Evolutionary conservation across 2,113 vertebrate species (phyloP), one percentile per base, ranked within the genome.

Genomic region (Hippoglossus stenolepis): DNA sequence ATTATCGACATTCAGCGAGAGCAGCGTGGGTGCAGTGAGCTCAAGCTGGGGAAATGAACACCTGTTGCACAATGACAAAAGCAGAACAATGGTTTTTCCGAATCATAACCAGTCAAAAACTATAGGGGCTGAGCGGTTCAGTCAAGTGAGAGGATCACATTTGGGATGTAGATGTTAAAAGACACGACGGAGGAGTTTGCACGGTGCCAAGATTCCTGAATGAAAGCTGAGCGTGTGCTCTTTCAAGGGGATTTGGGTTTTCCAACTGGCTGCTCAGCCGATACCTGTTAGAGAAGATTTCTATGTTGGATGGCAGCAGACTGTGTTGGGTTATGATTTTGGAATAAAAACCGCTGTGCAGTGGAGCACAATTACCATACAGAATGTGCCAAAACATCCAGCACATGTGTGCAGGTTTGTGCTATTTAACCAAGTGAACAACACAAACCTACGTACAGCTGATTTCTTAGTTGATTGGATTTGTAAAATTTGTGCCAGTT

Each of bases 1-100:
- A 23, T 70, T 38, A 47, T 61, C 71, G 69, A 76, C 49, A 51
- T 53, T 61, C 15, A 49, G 45, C 45, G 13, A 18, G 15, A 49
- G 45, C 45, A 45, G 43, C 43, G 14, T 65, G 17, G 26, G 14
- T 43, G 24, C 79, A 62, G 20, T 54, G 10, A 21, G n/a, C n/a
- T 67, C 51, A 69, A 40, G 63, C 38, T 63, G 71, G 28, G 53
- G 35, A 75, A 80, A 82, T 59, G 10, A 85, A 61, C 75, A 81
- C 66, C 65, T 87, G 82, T 76, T 71, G 77, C 38, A 45, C 35
- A 56, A 53, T 70, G 60, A 63, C 59, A 61, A 17, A n/a, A 40
- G 45, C 47, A 20, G 47, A 18, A 51, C 47, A 51, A 51, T 51
- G 47, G 1, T 51, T 51, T 51, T 18, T 51, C 47, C 5, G 3